These are phyloP conservation scores for Heterocephalus glaber DNA, from an alignment of 2,113 vertebrate species.

Conservation along the genomic window DNA sequence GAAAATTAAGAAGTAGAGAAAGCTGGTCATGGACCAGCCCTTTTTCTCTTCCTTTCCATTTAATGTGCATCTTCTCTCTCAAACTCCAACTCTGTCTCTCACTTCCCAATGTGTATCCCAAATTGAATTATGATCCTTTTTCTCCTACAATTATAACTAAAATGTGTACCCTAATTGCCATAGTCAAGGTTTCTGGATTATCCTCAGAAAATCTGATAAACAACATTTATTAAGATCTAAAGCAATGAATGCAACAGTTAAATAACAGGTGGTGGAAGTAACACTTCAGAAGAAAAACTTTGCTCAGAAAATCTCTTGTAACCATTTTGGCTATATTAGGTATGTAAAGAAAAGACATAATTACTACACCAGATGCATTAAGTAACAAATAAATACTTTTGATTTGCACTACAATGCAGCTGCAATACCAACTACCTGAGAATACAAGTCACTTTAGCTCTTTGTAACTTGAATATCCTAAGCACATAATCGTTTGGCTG, in stretches of 20 bases:
- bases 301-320: neutral
- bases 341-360: neutral
- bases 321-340: neutral
- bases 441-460: neutral
- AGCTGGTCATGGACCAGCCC: neutral
- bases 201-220: neutral
- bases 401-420: neutral
- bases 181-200: neutral
- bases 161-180: neutral
- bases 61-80: neutral
- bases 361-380: neutral
- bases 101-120: neutral
- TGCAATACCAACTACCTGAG: neutral
- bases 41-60: neutral
- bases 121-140: neutral
- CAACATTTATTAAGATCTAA: neutral
- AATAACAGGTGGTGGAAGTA: neutral
- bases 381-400: neutral
- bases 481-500: neutral
- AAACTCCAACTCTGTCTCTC: neutral
- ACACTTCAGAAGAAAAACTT: conserved; percentile 8
- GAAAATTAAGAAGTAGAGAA: neutral
- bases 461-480: conserved; percentile 27
- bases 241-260: neutral
- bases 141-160: neutral